Evolutionary conservation across 2,797 vertebrate species (phyloP), one percentile per base, ranked within the genome.

Genomic region (Pangasius djambal): DNA sequence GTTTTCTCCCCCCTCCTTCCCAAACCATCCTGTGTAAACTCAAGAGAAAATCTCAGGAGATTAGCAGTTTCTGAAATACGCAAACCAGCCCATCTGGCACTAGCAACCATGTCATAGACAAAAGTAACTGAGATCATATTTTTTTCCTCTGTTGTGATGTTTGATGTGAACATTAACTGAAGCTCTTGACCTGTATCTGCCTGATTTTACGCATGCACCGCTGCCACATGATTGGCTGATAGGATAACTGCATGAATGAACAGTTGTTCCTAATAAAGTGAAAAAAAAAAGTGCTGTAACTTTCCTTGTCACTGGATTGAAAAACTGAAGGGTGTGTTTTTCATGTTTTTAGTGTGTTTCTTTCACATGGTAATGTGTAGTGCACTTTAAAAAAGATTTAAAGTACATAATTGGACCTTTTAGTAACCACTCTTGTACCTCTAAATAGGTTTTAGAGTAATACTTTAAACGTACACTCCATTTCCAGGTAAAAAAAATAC

Each of bases 1-100:
- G 12, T 16, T 37, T 20, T 69, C 34, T 13, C 18, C 77, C 50
- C 22, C 61, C 61, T 44, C 44, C 44, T 44, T 44, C 44, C 44
- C 44, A 44, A 44, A 44, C 37, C 37, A 18, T 28, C 44, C 37
- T 44, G 25, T 63, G 59, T 83, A 44, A 83, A 83, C 59, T 63
- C 78, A 81, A 57, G 31, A 81, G 52, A 57, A 81, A 81, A 55
- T 81, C 57, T 37, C 81, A 65, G 37, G 81, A 63, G 59, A 83
- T 48, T 15, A 63, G 20, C 20, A 44, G 37, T 65, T 83, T 83
- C 57, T 44, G 37, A 83, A 83, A 63, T 28, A 44, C 15, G 3
- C 59, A 63, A 83, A 65, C 25, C 59, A 48, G 81, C 81, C 81
- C 81, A 65, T 63, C 25, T 83, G 37, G 37, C 22, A 63, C 12